Evolutionary conservation across 2,888 invertebrate species (phyloP), one percentile per base, ranked within the genome.

Genomic region (Limnephilus marmoratus): DNA sequence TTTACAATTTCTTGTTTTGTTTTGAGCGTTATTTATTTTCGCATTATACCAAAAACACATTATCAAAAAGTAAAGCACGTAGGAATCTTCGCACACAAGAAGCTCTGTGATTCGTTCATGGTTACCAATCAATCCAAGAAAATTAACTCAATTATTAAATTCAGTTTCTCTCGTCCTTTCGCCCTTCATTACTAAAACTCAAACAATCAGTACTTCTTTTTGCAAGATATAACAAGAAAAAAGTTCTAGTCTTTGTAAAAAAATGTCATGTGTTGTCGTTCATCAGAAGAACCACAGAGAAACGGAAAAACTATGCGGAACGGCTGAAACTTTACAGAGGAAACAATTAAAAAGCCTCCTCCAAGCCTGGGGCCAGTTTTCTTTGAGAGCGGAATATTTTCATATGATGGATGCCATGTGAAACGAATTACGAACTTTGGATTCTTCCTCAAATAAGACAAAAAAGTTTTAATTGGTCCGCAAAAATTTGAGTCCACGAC

Each of bases 271-370:
- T 18, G 24, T 37, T 34, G 83, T 83, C 83, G 83, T 83, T 34
- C 24, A 83, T 37, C 83, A 37, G 12, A n/a, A 83, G 18, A 45
- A 29, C 86, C 29, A 49, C 45, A 86, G 45, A 86, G 83, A 86
- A 86, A 86, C 45, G 29, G n/a, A 15, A 45, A 41, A 86, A 86
- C 86, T 86, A 86, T 49, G 41, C 86, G 41, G 45, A 86, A 45
- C 29, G 49, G 41, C 29, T 41, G 45, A 49, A 86, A 86, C 86
- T 86, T 86, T 45, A 13, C 86, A 12, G 45, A 86, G 86, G 86
- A 86, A 86, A 86, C 86, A 86, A 86, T 86, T 86, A 86, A 86
- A 49, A 86, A 86, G 86, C 49, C 15, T 37, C 86, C 86, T 29
- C 45, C 37, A 45, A 34, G 86, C 86, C 86, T 86, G 18, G 45